Evolutionary conservation across 2,888 invertebrate species (phyloP), one percentile per base, ranked within the genome.

Genomic region (Diaperis boleti): DNA sequence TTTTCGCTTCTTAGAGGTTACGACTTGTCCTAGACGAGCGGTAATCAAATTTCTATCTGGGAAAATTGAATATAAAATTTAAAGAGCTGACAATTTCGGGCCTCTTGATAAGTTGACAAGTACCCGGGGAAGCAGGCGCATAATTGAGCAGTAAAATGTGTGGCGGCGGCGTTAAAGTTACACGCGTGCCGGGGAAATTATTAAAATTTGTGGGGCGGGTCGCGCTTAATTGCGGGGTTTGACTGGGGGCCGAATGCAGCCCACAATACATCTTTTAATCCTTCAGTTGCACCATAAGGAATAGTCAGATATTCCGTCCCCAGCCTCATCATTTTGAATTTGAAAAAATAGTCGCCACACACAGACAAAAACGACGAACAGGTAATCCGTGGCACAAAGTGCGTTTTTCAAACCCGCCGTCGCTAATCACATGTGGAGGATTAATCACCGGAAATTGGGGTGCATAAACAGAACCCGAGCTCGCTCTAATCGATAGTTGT

Each of bases 31-130:
- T 74, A 75, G 74, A 72, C 72, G 69, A 70, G 67, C 67, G 64
- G 72, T 79, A 79, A 79, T 79, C 78, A 76, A 78, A 79, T 79
- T 78, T 76, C 76, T 74, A 77, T 74, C 73, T 72, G 71, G 69
- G 72, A 69, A 80, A 80, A 81, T 81, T 81, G 81, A 81, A 81
- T 81, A 79, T 79, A 79, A 81, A 80, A 81, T 80, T 81, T 77
- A 78, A 79, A 77, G 78, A 79, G 77, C 73, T 76, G 78, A 78
- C 78, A 78, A 77, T 78, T 78, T 77, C 67, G 73, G 73, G 66
- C 71, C 67, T 68, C 69, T 72, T 76, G 77, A 78, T 77, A 77
- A 78, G 76, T 76, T 80, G 80, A 79, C 79, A 79, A 79, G 78
- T 74, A 75, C 75, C 78, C 72, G 70, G 77, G 76, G 75, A 74